Evolutionary conservation across 2,888 invertebrate genomes (phyloP), one percentile per base, ranked within the genome.

Genomic region (Dorcus parallelipipedus): DNA sequence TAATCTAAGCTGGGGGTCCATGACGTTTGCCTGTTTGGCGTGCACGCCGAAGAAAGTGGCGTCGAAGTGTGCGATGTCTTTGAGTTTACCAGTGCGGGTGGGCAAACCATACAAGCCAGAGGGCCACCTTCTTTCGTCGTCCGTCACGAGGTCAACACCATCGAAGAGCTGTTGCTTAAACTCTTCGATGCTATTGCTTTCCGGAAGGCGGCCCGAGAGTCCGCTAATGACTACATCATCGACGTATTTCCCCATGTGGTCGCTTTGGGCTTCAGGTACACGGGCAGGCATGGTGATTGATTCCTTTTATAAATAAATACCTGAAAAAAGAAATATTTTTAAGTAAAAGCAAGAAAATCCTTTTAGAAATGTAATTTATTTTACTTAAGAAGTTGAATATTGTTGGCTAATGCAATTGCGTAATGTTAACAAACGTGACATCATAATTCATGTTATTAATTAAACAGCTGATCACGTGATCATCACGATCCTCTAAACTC

Each of bases 81-180:
- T 94, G 23, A 95, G 78, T 80, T 93, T 94, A 57, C 93, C 94
- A 63, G 85, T 86, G 60, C 94, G 84, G 49, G 85, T 83, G 20
- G 95, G 94, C 54, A 95, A 77, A 9, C 93, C 93, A 76, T 89
- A 86, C 6, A 93, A 75, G 38, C 91, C 91, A 64, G 88, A 83
- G 4, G 90, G 86, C 96, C 96, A 97, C 74, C 97, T 84, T 65
- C 94, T 83, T 67, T 89, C 91, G 76, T 96, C 95, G 67, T 91
- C 95, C 38, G 94, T 96, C 62, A 97, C 89, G 82, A 98, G 87
- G 77, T 98, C 97, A 47, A 94, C 86, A 54, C 94, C 93, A 61
- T 90, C 90, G 78, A 95, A 90, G 54, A 98, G 86, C 78, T 97
- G 89, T 71, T 91, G 85, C 72, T 90, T 90, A 79, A 98, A 97